Evolutionary conservation across 2,888 invertebrate species (phyloP).

Genomic region (Drosophila testacea): DNA sequence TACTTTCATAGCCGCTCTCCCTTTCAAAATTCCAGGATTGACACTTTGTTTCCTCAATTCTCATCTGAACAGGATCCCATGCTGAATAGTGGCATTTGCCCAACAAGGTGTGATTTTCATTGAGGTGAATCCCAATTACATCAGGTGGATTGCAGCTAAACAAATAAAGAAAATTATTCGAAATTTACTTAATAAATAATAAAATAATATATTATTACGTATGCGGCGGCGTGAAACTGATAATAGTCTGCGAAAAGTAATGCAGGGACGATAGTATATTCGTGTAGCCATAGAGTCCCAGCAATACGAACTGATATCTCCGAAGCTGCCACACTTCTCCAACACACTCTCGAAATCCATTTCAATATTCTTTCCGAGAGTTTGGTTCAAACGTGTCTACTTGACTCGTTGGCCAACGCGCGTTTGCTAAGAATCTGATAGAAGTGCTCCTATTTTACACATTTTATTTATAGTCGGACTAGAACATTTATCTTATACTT

Average conservation of each 20-base stretch:
- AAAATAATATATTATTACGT: conserved; percentile 71
- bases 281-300: conserved; percentile 86
- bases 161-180: not conserved
- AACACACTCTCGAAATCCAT: conserved; percentile 86
- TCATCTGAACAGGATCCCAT: conserved; percentile 29
- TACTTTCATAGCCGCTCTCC: conserved; percentile 86
- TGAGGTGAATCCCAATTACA: conserved; percentile 23
- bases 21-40: conserved; percentile 87
- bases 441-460: conserved; percentile 21
- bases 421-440: conserved; percentile 19
- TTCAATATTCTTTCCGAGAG: not conserved
- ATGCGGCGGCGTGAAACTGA: conserved; percentile 86
- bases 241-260: conserved; percentile 87
- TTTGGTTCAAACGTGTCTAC: conserved; percentile 14
- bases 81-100: conserved; percentile 32
- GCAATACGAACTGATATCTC: conserved; percentile 86
- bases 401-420: conserved; percentile 33
- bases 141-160: conserved; percentile 74
- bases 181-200: not conserved
- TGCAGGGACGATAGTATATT: conserved; percentile 87
- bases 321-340: conserved; percentile 86
- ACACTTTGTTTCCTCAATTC: conserved; percentile 75
- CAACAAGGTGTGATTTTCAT: not conserved
- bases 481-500: not conserved
- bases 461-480: conserved; percentile 2